A percentile compares a stretch with the other conserved stretches of the same genome.
These are phyloP conservation scores for Prunella fulvescens DNA, from an alignment of 2,113 vertebrate species.

Conservation along the genomic window DNA sequence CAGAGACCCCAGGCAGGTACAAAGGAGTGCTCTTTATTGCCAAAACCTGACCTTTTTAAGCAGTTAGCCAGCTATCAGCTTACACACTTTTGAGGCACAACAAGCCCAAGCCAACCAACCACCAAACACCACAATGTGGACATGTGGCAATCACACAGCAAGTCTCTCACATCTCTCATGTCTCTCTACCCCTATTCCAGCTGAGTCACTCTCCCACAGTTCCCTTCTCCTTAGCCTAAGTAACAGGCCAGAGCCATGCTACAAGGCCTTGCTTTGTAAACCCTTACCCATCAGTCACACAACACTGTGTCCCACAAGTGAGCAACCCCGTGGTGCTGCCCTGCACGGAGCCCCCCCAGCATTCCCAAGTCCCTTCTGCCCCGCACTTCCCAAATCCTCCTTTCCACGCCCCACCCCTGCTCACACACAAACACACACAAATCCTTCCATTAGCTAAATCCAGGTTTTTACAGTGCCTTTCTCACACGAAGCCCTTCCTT, in stretches of 20 bases:
- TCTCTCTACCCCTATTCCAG: neutral
- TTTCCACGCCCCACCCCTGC: rapidly evolving
- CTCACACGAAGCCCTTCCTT: neutral
- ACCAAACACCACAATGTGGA: neutral
- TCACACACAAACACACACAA: neutral
- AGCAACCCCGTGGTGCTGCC: rapidly evolving
- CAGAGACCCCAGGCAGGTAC: neutral
- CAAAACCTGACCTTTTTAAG: neutral
- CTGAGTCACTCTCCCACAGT: neutral
- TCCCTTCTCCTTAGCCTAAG: neutral
- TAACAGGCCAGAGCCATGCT: too few species aligned
- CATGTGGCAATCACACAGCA: neutral
- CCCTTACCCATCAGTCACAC: neutral
- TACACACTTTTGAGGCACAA: neutral
- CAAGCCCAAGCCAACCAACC: neutral
- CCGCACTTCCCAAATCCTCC: neutral
- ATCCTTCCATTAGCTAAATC: neutral
- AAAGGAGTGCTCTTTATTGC: neutral
- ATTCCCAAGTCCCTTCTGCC: neutral
- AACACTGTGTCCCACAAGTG: rapidly evolving
- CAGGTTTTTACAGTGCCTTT: rapidly evolving
- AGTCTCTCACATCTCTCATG: neutral
- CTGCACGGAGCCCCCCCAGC: neutral
- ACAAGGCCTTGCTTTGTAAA: neutral
- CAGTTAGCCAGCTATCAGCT: neutral